Percentiles rank a stretch among this genome's conserved stretches.
Conservation (phyloP, 1,140 invertebrate genomes). For the Lamellibrachia luymesi region DNA sequence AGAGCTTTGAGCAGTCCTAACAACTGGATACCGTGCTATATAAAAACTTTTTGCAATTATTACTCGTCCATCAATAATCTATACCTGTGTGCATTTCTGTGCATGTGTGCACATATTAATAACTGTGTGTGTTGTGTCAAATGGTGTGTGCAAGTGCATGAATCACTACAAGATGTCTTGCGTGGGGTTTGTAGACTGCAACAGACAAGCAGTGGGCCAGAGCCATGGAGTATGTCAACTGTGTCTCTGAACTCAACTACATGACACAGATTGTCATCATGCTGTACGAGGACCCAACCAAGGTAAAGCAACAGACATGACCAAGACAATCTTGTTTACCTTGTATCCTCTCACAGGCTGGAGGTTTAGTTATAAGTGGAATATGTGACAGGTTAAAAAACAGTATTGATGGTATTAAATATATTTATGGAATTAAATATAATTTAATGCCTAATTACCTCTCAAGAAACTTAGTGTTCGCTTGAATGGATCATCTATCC, state of each 20-base stretch:
- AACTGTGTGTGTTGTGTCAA: too few relatives aligned
- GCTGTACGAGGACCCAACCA: constrained; percentile 98
- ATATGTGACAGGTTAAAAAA: background rate
- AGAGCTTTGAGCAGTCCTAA: too few relatives aligned
- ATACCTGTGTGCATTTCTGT: too few relatives aligned
- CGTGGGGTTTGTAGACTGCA: constrained; percentile 59
- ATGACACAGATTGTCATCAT: constrained; percentile 99
- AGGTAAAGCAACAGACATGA: constrained; percentile 59
- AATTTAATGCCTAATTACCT: too few relatives aligned
- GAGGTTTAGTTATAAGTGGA: background rate
- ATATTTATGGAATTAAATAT: too few relatives aligned
- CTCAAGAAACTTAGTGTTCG: too few relatives aligned
- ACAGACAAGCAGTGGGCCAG: constrained; percentile 94
- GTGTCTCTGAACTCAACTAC: constrained; percentile 97
- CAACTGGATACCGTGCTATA: too few relatives aligned
- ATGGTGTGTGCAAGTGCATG: constrained; percentile 6
- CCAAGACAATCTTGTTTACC: background rate
- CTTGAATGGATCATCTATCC: too few relatives aligned
- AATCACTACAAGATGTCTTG: background rate
- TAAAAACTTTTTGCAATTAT: too few relatives aligned
- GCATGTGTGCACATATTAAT: too few relatives aligned
- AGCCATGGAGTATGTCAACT: constrained; percentile 96
- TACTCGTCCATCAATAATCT: too few relatives aligned
- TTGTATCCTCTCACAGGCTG: background rate
- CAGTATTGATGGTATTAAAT: too few relatives aligned